Percentiles rank a stretch among this genome's conserved stretches.
These are phyloP conservation scores for Hirudinaria manillensis DNA, from an alignment of 2,888 invertebrate species.

Conservation along the genomic window DNA sequence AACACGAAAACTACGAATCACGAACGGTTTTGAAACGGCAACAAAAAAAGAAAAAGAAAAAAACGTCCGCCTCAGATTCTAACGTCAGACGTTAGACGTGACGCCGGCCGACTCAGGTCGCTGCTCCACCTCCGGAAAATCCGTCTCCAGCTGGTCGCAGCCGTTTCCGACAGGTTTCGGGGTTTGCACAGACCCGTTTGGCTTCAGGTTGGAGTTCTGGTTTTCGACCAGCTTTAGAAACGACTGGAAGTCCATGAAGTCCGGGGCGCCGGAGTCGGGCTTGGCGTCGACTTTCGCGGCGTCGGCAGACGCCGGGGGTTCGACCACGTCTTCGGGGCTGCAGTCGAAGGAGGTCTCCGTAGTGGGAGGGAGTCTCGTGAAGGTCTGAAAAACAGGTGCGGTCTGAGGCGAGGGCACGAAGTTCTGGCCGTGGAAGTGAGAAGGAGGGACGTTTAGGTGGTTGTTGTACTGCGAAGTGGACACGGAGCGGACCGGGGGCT, in stretches of 20 bases:
- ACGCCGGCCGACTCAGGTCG: background rate
- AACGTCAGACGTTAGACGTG: no score
- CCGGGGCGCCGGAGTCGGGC: background rate
- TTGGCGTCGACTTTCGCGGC: background rate
- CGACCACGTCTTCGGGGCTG: background rate
- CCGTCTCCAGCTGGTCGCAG: background rate
- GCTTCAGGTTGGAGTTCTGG: conserved; percentile 24
- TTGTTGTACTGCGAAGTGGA: conserved; percentile 15
- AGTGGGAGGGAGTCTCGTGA: background rate
- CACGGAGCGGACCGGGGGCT: conserved; percentile 23
- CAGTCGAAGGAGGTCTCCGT: background rate
- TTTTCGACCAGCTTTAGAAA: conserved; percentile 25
- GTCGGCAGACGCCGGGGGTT: background rate
- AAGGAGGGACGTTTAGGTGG: conserved; percentile 1
- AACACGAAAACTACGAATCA: no score
- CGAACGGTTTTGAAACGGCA: no score
- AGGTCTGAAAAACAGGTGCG: background rate
- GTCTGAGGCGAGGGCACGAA: background rate
- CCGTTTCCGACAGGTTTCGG: background rate
- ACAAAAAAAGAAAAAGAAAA: no score
- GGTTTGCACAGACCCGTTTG: background rate
- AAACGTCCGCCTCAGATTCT: no score
- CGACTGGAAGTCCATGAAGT: conserved; percentile 13
- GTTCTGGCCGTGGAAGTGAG: background rate
- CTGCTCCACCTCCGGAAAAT: background rate